A percentile compares a stretch with the other conserved stretches of the same genome.
Conservation (phyloP, 92 coral and sea anemone species). For the Paramuricea clavata region DNA sequence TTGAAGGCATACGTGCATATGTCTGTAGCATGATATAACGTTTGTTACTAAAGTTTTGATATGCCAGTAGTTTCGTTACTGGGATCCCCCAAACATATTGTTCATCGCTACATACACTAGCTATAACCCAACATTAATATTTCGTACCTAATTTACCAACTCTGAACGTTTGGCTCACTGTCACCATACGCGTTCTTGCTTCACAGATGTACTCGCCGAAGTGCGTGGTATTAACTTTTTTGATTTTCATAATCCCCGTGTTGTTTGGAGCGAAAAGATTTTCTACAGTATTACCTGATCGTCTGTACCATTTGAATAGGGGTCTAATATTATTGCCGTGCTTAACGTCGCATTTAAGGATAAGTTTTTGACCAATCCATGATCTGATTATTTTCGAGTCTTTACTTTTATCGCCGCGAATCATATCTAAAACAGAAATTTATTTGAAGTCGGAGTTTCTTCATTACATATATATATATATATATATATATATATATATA, state of each 20-base stretch:
- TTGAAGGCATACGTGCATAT: too few species aligned
- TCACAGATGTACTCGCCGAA: slow-evolving; percentile 31
- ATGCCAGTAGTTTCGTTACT: too few species aligned
- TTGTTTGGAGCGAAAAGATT: background rate
- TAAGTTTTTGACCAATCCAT: slow-evolving; percentile 27
- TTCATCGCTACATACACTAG: background rate
- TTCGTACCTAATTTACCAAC: slow-evolving; percentile 16
- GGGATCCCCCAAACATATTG: too few species aligned
- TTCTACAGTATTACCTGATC: background rate
- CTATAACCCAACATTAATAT: too few species aligned
- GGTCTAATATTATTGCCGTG: background rate
- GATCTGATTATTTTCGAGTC: slow-evolving; percentile 10
- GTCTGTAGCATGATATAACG: too few species aligned
- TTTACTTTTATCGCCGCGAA: background rate
- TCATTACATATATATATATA: too few species aligned
- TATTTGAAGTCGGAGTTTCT: too few species aligned
- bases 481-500: too few species aligned
- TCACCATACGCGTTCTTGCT: background rate
- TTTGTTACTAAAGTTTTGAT: too few species aligned
- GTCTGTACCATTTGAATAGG: slow-evolving; percentile 3
- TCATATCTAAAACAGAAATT: slow-evolving; percentile 6
- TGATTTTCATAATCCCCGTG: background rate
- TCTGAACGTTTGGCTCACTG: background rate
- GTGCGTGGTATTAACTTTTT: background rate
- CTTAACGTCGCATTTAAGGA: background rate